These are phyloP conservation scores for Tuta absoluta DNA, from an alignment of 2,888 invertebrate species.

Conservation along the genomic window DNA sequence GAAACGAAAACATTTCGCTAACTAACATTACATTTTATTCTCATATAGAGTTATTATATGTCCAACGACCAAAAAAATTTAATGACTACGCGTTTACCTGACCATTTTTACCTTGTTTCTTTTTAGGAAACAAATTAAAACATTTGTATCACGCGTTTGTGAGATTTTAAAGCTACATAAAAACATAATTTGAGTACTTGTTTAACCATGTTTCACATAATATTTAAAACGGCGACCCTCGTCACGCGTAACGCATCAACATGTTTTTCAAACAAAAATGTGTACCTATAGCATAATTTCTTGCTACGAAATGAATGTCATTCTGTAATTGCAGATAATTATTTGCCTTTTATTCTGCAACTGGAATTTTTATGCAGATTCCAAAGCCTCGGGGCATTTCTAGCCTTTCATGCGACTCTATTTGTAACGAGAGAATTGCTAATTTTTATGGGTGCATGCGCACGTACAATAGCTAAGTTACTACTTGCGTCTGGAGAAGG, in stretches of 20 bases:
- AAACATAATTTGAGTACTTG: constrained; percentile 55
- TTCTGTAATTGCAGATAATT: constrained; percentile 18
- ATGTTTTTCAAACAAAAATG: constrained; percentile 43
- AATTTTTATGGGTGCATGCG: constrained; percentile 25
- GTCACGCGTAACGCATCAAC: constrained; percentile 44
- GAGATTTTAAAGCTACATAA: constrained; percentile 32
- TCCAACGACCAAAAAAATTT: too few species aligned
- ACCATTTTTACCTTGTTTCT: not conserved
- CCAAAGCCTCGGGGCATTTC: constrained; percentile 20
- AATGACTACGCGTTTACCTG: not conserved
- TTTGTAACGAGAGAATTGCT: constrained; percentile 17
- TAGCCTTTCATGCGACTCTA: constrained; percentile 24
- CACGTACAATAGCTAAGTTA: constrained; percentile 22
- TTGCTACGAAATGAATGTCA: not conserved
- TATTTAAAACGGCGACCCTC: constrained; percentile 55
- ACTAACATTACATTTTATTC: too few species aligned
- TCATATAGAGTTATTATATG: too few species aligned
- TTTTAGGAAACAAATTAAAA: not conserved
- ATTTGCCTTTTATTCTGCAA: constrained; percentile 7
- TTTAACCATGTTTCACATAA: constrained; percentile 57
- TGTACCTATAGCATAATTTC: not conserved
- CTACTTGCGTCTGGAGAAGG: constrained; percentile 8
- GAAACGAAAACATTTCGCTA: too few species aligned
- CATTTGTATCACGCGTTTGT: not conserved
- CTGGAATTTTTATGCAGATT: constrained; percentile 21